Evolutionary conservation across 1,140 invertebrate species (phyloP).

Genomic region (Drosophila chauvacae): DNA sequence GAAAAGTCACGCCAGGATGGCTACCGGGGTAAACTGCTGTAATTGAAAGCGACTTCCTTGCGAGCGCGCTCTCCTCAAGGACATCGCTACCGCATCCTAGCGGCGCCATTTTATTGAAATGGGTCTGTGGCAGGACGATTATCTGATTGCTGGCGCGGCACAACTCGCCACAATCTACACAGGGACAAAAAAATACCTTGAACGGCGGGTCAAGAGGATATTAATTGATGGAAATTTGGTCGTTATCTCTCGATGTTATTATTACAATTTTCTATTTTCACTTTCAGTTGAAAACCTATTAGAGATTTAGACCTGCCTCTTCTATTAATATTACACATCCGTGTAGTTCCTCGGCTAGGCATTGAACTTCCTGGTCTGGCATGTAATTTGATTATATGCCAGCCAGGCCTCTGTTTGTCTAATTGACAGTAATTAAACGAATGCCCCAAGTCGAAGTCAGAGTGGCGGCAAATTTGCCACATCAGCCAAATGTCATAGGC

Average conservation of each 20-base stretch:
- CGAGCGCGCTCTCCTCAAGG: constrained; percentile 53
- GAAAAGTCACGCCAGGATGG: constrained; percentile 62
- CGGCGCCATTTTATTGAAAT: constrained; percentile 73
- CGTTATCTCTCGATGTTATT: not conserved
- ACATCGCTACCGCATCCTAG: constrained; percentile 42
- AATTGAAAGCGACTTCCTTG: constrained; percentile 79
- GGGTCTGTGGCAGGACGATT: constrained; percentile 56
- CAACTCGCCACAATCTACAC: constrained; percentile 20
- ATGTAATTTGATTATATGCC: constrained; percentile 62
- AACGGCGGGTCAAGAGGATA: not conserved
- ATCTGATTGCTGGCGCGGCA: constrained; percentile 56
- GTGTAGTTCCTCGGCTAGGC: not conserved
- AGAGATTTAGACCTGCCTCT: not conserved
- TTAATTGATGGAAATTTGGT: not conserved
- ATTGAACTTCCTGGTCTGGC: constrained; percentile 26
- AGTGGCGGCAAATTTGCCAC: constrained; percentile 48
- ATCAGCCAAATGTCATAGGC: constrained; percentile 44
- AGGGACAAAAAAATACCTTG: not conserved
- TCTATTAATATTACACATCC: not conserved
- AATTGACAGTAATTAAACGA: constrained; percentile 75
- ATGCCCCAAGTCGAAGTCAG: constrained; percentile 14
- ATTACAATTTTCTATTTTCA: too few species aligned
- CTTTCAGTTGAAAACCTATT: not conserved
- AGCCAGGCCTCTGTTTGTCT: constrained; percentile 50
- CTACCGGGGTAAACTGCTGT: constrained; percentile 59